These are phyloP conservation scores for Pogonus chalceus DNA, from an alignment of 1,140 invertebrate species.

Conservation along the genomic window DNA sequence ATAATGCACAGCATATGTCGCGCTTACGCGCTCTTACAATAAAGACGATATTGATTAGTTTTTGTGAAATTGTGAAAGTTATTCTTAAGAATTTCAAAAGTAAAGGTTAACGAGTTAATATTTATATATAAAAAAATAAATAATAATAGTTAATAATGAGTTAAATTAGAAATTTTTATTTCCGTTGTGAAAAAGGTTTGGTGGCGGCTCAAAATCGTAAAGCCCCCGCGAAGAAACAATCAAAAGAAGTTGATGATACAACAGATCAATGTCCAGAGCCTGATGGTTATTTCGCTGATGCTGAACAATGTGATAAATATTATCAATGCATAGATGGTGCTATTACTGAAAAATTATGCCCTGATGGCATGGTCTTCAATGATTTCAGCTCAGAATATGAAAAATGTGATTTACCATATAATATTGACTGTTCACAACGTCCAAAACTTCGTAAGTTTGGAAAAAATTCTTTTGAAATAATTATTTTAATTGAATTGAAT, in stretches of 20 bases:
- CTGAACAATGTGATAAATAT: conserved; percentile 84
- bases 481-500: conserved; percentile 11
- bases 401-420: conserved; percentile 80
- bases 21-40: neutral
- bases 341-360: conserved; percentile 68
- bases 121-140: neutral
- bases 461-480: neutral
- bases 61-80: conserved; percentile 5
- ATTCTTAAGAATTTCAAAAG: neutral
- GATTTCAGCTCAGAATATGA: conserved; percentile 71
- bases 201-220: neutral
- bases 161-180: neutral
- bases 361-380: conserved; percentile 87
- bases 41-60: neutral
- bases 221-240: neutral
- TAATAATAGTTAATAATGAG: neutral
- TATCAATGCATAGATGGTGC: conserved; percentile 68
- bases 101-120: neutral
- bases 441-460: conserved; percentile 65
- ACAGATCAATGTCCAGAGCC: conserved; percentile 67
- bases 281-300: conserved; percentile 76
- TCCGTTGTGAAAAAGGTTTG: neutral
- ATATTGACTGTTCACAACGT: conserved; percentile 69
- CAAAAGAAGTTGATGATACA: conserved; percentile 25
- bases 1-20: neutral